phyloP scores from a whole-genome alignment of 2,888 invertebrate species.

The Flexamia atlantica region DNA sequence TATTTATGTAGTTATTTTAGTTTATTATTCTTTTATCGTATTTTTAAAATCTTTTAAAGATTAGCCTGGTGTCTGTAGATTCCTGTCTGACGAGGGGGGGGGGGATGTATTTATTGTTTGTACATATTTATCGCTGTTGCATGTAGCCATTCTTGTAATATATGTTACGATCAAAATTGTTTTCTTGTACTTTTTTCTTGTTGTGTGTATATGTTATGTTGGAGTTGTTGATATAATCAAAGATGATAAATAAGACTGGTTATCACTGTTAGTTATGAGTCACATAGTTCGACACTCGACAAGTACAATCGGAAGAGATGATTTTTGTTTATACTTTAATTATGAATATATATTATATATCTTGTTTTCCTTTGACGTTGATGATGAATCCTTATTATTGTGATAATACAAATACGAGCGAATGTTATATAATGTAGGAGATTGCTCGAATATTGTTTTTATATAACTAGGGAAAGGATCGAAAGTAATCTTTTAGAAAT shows the following conservation, averaged over 20 bases:
- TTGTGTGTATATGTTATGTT: conserved; percentile 64
- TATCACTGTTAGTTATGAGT: conserved; percentile 70
- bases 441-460: conserved; percentile 48
- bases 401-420: conserved; percentile 58
- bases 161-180: conserved; percentile 61
- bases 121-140: conserved; percentile 62
- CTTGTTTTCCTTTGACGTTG: conserved; percentile 51
- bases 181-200: conserved; percentile 64
- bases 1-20: conserved; percentile 55
- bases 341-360: conserved; percentile 65
- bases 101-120: conserved; percentile 65
- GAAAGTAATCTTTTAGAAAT: conserved; percentile 30
- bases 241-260: conserved; percentile 70
- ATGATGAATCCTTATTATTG: conserved; percentile 62
- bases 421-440: conserved; percentile 43
- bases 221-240: conserved; percentile 68
- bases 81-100: conserved; percentile 61
- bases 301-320: conserved; percentile 54
- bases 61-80: conserved; percentile 52
- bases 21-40: conserved; percentile 58
- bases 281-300: conserved; percentile 66
- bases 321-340: conserved; percentile 68
- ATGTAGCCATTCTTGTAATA: conserved; percentile 58
- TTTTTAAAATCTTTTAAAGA: conserved; percentile 59
- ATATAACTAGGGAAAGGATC: conserved; percentile 47